A percentile compares a stretch with the other conserved stretches of the same genome.
Evolutionary conservation across 2,888 invertebrate species (phyloP).

Genomic region (Synanthedon tipuliformis): DNA sequence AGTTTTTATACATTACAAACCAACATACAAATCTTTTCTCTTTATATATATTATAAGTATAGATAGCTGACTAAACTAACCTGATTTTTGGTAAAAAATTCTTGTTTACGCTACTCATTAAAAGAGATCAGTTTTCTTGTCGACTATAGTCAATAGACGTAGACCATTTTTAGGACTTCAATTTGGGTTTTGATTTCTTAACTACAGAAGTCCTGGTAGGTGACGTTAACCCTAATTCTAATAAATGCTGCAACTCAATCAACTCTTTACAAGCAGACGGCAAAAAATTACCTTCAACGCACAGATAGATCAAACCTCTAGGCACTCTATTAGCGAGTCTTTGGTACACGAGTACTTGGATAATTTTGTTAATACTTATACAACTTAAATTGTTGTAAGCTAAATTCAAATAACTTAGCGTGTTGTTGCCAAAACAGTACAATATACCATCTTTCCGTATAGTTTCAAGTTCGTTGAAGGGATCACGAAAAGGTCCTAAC

Average conservation of each 20-base stretch:
- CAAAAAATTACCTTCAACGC: constrained; percentile 38
- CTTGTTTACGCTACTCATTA: too few relatives aligned
- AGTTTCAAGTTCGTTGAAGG: constrained; percentile 20
- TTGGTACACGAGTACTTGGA: constrained; percentile 25
- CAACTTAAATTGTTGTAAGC: constrained; percentile 36
- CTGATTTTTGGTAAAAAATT: too few relatives aligned
- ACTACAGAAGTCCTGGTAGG: too few relatives aligned
- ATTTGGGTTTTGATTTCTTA: too few relatives aligned
- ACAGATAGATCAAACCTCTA: constrained; percentile 31
- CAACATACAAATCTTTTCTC: too few relatives aligned
- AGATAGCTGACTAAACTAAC: too few relatives aligned
- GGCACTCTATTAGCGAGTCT: constrained; percentile 20
- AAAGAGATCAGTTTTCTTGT: too few relatives aligned
- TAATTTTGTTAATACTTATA: constrained; percentile 22
- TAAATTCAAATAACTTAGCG: constrained; percentile 30
- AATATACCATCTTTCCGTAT: constrained; percentile 12
- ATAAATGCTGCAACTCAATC: constrained; percentile 12
- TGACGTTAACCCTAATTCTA: not conserved
- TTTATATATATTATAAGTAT: too few relatives aligned
- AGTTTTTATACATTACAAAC: too few relatives aligned
- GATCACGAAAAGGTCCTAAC: constrained; percentile 25
- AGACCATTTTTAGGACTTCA: too few relatives aligned
- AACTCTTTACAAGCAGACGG: constrained; percentile 29
- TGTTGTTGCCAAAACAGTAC: constrained; percentile 35
- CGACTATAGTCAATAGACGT: too few relatives aligned